Base-by-base conservation (phyloP, 2,113 vertebrate genomes). In the Bothrops jararaca region DNA sequence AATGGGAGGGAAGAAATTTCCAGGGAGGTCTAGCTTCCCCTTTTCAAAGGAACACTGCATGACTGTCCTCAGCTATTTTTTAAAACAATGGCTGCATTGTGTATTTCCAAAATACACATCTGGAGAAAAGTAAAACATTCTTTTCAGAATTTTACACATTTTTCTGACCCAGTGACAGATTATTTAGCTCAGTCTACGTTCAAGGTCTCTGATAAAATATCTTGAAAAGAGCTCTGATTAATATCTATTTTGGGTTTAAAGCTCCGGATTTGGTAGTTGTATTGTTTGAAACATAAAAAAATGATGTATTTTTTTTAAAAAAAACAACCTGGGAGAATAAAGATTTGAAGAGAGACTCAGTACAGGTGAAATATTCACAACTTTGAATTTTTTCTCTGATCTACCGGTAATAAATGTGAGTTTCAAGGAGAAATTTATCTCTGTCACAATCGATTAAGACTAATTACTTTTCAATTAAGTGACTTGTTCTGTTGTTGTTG, bases 101-200 rank as follows among this genome's bases (percentile, higher is more conserved):
- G 34, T 0, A 15, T 24, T 22, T 96, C 92, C 92, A 86, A 57
- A 0, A 0, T 88, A 90, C 22, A 93, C 34, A 0, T 69, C 94
- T 92, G 86, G 88, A 56, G 95, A 94, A 95, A 94, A 96, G 94
- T 88, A 92, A 95, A 95, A 94, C 93, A 87, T 93, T 95, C 95
- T 91, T 95, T 57, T 93, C 92, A 94, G 89, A 85, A 95, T 95
- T 92, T 94, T 93, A 95, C 92, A 95, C 1, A 60, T 94, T 96
- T 95, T 95, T 95, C 94, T 96, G 92, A 93, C 90, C 93, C 92
- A 1, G n/a, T 95, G 93, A 95, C 93, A 94, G 95, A 95, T 95
- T 93, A 90, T 94, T 96, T 94, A 93, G 86, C 86, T 93, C 92
- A 88, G 90, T 89, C 91, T 94, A 94, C 95, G 89, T n/a, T 91